These are phyloP conservation scores for Punctoribates punctum DNA, from an alignment of 2,888 invertebrate genomes.

Conservation along the genomic window DNA sequence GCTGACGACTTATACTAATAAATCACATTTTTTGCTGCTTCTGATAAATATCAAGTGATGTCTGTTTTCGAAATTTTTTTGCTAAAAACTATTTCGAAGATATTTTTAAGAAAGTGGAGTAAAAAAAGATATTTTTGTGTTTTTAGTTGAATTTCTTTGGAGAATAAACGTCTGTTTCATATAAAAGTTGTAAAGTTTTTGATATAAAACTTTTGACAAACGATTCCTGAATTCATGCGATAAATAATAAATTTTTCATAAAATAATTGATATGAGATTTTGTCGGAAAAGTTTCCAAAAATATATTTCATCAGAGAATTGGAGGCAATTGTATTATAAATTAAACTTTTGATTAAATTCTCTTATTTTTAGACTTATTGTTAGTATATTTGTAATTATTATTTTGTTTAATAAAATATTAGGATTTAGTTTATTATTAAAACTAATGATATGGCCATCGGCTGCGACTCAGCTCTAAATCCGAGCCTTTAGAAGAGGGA, in stretches of 20 bases:
- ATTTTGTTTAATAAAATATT: constrained; percentile 3
- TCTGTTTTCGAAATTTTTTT: too few species aligned
- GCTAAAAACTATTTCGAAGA: too few species aligned
- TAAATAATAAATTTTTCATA: too few species aligned
- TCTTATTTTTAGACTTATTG: too few species aligned
- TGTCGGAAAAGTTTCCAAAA: too few species aligned
- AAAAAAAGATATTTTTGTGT: neutral
- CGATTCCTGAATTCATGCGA: neutral
- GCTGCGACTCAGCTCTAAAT: neutral
- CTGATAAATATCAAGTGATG: too few species aligned
- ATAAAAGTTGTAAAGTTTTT: neutral
- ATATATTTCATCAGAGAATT: too few species aligned
- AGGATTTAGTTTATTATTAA: neutral
- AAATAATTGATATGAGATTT: neutral
- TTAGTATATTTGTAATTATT: too few species aligned
- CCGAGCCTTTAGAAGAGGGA: neutral
- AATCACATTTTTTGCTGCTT: too few species aligned
- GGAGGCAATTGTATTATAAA: too few species aligned
- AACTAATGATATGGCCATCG: constrained; percentile 6
- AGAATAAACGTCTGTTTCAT: neutral
- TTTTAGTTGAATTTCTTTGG: neutral
- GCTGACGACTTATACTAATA: constrained; percentile 25
- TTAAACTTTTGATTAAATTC: too few species aligned
- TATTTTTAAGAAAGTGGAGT: neutral
- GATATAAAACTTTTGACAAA: neutral